Conservation (phyloP, 2,888 invertebrate species). For the Nezara viridula region DNA sequence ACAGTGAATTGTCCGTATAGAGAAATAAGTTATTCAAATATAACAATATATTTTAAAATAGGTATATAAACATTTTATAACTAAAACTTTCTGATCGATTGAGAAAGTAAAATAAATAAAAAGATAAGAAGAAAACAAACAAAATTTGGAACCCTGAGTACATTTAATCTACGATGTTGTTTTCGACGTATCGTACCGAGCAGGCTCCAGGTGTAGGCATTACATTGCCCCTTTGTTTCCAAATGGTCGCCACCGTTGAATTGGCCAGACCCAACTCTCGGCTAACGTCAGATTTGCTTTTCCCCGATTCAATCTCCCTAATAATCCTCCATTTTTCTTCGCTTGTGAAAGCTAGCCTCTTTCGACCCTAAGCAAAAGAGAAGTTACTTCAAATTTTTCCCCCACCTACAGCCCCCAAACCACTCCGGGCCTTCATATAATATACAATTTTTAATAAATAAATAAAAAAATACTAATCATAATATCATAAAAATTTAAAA, state of each 20-base stretch:
- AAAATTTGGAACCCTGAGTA: conserved; percentile 52
- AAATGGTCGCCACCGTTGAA: conserved; percentile 74
- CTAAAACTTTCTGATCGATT: not conserved
- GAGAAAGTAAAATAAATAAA: not conserved
- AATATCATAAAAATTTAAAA: not conserved
- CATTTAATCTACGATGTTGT: conserved; percentile 44
- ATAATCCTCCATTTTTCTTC: conserved; percentile 76
- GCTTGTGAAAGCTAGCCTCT: conserved; percentile 75
- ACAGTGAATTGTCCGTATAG: no score
- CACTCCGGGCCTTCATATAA: conserved; percentile 27
- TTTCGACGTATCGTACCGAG: conserved; percentile 63
- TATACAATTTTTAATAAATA: not conserved
- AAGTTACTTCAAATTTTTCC: conserved; percentile 58
- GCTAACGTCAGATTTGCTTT: conserved; percentile 74
- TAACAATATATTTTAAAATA: not conserved
- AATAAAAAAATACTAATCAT: not conserved
- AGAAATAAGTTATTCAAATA: no score
- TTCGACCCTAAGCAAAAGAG: conserved; percentile 71
- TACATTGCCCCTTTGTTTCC: conserved; percentile 73
- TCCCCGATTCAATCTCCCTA: conserved; percentile 74
- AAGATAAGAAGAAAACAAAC: not conserved
- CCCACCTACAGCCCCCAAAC: conserved; percentile 24
- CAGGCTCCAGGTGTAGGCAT: conserved; percentile 65
- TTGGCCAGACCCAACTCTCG: conserved; percentile 73
- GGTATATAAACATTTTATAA: conserved; percentile 27